Percentiles rank a stretch among this genome's conserved stretches.
phyloP scores from a whole-genome alignment of 2,888 invertebrate genomes.

The Platypus cylindrus region DNA sequence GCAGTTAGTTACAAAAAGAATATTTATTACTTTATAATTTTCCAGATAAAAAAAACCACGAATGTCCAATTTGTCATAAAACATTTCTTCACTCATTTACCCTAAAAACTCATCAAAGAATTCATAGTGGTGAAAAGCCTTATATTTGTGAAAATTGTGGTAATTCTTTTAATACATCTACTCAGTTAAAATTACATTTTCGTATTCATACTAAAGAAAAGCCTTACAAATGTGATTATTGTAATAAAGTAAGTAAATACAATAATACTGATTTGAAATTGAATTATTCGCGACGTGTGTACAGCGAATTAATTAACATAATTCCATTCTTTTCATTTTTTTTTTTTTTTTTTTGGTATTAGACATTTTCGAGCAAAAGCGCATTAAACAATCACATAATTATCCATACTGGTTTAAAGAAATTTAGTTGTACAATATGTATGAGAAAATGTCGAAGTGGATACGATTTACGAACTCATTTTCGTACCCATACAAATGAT shows the following conservation, averaged over 20 bases:
- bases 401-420: conserved; percentile 23
- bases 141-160: conserved; percentile 24
- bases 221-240: conserved; percentile 22
- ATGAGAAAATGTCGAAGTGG: conserved; percentile 21
- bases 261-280: background rate
- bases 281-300: background rate
- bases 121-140: conserved; percentile 24
- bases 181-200: conserved; percentile 23
- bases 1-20: no score
- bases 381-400: conserved; percentile 22
- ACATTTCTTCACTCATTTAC: conserved; percentile 24
- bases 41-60: conserved; percentile 21
- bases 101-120: conserved; percentile 21
- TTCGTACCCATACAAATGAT: conserved; percentile 23
- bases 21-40: no score
- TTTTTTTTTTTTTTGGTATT: conserved; percentile 10
- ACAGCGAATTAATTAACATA: background rate
- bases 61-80: conserved; percentile 22
- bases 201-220: conserved; percentile 23
- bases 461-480: conserved; percentile 22
- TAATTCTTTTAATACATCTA: conserved; percentile 22
- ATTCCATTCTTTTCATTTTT: background rate
- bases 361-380: conserved; percentile 22
- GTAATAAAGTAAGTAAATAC: conserved; percentile 20
- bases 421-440: conserved; percentile 21